Evolutionary conservation across 1,140 invertebrate species (phyloP).

Genomic region (Potamilus streckersoni): DNA sequence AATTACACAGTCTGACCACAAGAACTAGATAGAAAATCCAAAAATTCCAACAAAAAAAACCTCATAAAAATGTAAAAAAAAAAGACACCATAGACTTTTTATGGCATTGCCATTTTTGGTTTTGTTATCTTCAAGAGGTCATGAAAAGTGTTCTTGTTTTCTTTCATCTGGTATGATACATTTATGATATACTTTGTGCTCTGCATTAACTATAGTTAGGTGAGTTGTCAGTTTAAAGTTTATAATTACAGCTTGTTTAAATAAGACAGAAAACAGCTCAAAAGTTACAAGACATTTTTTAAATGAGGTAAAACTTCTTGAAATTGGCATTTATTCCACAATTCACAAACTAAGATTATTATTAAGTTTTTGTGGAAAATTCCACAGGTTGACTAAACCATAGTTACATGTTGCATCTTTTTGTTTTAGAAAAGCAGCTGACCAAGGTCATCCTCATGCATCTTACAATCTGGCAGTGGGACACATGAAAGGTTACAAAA

Average conservation of each 20-base stretch:
- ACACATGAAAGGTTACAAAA: conserved; percentile 70
- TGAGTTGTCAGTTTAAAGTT: background rate
- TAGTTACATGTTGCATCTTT: conserved; percentile 1
- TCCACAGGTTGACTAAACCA: background rate
- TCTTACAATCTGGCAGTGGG: conserved; percentile 73
- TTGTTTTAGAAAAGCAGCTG: conserved; percentile 68
- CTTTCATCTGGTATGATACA: too few relatives aligned
- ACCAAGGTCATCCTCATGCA: conserved; percentile 73
- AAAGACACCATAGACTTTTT: too few relatives aligned
- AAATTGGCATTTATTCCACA: background rate
- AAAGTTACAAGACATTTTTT: background rate
- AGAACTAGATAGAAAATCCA: too few relatives aligned
- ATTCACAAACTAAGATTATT: too few relatives aligned
- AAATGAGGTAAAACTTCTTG: background rate
- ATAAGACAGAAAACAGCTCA: background rate
- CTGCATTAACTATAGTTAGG: background rate
- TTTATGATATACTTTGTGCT: background rate
- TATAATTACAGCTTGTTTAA: background rate
- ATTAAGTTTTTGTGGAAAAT: too few relatives aligned
- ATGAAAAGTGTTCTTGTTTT: too few relatives aligned
- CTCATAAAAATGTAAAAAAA: too few relatives aligned
- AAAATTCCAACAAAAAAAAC: too few relatives aligned
- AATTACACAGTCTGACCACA: too few relatives aligned
- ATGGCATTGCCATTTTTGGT: too few relatives aligned
- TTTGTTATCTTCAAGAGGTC: too few relatives aligned